A percentile compares a stretch with the other conserved stretches of the same genome.
phyloP scores from a whole-genome alignment of 1,140 invertebrate genomes.

The Pseudomyrmex pallidus region DNA sequence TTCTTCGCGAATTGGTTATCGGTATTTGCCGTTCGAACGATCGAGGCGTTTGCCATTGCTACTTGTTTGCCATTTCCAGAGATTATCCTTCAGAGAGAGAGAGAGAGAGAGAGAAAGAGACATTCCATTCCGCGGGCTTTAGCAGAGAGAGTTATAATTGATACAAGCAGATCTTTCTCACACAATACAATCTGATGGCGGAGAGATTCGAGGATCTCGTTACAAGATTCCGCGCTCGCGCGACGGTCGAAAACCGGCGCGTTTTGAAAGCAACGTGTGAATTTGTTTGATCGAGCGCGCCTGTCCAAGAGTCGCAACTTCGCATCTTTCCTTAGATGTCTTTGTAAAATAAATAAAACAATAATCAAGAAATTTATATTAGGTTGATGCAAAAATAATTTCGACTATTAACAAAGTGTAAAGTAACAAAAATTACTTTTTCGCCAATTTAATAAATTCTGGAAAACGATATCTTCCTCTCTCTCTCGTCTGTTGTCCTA shows the following conservation, averaged over 20 bases:
- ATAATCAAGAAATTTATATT: too few relatives aligned
- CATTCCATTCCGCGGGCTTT: conserved; percentile 19
- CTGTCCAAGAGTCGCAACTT: too few relatives aligned
- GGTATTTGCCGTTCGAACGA: conserved; percentile 70
- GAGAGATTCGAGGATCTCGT: conserved; percentile 3
- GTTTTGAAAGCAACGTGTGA: too few relatives aligned
- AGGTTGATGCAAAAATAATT: too few relatives aligned
- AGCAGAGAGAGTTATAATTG: conserved; percentile 53
- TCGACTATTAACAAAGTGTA: too few relatives aligned
- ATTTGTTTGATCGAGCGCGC: too few relatives aligned
- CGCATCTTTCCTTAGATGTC: too few relatives aligned
- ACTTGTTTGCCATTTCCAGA: conserved; percentile 59
- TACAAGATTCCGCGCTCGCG: background rate
- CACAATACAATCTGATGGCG: background rate
- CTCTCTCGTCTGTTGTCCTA: background rate
- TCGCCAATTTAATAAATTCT: too few relatives aligned
- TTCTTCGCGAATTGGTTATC: conserved; percentile 77
- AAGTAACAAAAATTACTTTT: too few relatives aligned
- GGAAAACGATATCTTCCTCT: too few relatives aligned
- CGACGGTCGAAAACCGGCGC: too few relatives aligned
- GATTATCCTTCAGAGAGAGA: conserved; percentile 44
- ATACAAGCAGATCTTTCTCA: conserved; percentile 30
- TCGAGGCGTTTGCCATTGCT: conserved; percentile 34
- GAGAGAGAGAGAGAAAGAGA: background rate
- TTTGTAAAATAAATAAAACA: too few relatives aligned